phyloP scores from a whole-genome alignment of 2,888 invertebrate genomes.

The Cheilosia impressa region DNA sequence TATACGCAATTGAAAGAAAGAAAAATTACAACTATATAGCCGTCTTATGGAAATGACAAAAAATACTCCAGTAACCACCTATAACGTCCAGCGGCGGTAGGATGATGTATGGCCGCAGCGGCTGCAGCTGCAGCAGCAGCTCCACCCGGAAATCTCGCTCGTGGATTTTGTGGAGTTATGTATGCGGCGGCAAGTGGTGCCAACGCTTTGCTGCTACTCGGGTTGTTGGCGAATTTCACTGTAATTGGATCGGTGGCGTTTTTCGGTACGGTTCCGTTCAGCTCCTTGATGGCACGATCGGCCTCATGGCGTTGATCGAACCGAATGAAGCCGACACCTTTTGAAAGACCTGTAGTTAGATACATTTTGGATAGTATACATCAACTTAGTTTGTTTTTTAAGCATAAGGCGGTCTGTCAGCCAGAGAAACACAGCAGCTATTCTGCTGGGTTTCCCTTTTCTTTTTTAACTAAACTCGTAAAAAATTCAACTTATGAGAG shows the following conservation, averaged over 20 bases:
- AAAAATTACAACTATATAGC: conserved; percentile 16
- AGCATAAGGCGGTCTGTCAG: conserved; percentile 57
- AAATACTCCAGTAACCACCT: conserved; percentile 78
- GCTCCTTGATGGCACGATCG: conserved; percentile 94
- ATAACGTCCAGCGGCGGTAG: conserved; percentile 82
- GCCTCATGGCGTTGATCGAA: conserved; percentile 97
- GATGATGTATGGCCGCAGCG: conserved; percentile 83
- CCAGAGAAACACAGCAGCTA: conserved; percentile 20
- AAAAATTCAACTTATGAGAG: conserved; percentile 26
- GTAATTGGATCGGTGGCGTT: conserved; percentile 95
- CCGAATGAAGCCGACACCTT: conserved; percentile 97
- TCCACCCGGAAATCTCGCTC: conserved; percentile 91
- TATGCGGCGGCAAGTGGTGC: conserved; percentile 93
- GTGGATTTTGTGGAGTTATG: conserved; percentile 90
- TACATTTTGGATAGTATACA: conserved; percentile 70
- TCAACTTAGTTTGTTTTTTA: conserved; percentile 57
- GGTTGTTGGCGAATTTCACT: conserved; percentile 97
- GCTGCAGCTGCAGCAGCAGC: conserved; percentile 82
- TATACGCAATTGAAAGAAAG: conserved; percentile 65
- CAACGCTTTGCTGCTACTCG: conserved; percentile 92
- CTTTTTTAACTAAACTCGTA: conserved; percentile 43
- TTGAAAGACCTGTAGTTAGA: conserved; percentile 90
- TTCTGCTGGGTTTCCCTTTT: conserved; percentile 13
- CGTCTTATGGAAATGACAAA: conserved; percentile 13
- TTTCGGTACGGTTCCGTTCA: conserved; percentile 95